Base-by-base conservation (phyloP, 1,140 invertebrate genomes). In the Diplogasteroides magnus region DNA sequence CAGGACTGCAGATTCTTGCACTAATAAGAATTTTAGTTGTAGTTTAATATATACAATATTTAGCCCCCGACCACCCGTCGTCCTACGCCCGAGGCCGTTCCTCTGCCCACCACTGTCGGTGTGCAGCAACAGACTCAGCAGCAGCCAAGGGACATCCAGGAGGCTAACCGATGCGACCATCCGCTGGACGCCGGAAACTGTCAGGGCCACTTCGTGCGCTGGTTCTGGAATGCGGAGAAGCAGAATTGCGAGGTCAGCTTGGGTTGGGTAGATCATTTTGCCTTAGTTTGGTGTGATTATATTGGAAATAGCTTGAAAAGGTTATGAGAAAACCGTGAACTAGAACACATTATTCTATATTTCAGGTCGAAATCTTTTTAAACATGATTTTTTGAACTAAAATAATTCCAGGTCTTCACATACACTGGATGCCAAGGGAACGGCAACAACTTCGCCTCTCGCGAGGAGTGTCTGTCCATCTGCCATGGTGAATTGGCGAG, bases 371-470 rank as follows among this genome's bases (percentile, higher is more conserved):
- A n/a, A n/a, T n/a, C n/a, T n/a, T n/a, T n/a, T n/a, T n/a, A n/a
- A n/a, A n/a, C n/a, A n/a, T n/a, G n/a, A n/a, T n/a, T n/a, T n/a
- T n/a, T n/a, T n/a, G n/a, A n/a, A n/a, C n/a, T n/a, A n/a, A n/a
- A n/a, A n/a, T n/a, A n/a, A 6, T 19, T 48, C 78, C 75, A 93
- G 89, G 82, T 86, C 75, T 95, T 95, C 84, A 85, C 84, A 14
- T 96, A 91, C 79, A 88, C 89, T 60, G 93, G 93, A 69, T 94
- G 91, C 83, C 88, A 88, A 55, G 93, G 92, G 61, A 93, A 91
- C 76, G 88, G 87, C 27, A 94, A 94, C 83, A 88, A 77, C 59
- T 77, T 75, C 37, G 72, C 65, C 13, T 77, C 62, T 62, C 61
- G 48, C 6, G 79, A 81, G 63, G 80, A 82, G 65, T 82, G 80